phyloP scores from a whole-genome alignment of 1,140 invertebrate genomes.

The Trichomalopsis sarcophagae region DNA sequence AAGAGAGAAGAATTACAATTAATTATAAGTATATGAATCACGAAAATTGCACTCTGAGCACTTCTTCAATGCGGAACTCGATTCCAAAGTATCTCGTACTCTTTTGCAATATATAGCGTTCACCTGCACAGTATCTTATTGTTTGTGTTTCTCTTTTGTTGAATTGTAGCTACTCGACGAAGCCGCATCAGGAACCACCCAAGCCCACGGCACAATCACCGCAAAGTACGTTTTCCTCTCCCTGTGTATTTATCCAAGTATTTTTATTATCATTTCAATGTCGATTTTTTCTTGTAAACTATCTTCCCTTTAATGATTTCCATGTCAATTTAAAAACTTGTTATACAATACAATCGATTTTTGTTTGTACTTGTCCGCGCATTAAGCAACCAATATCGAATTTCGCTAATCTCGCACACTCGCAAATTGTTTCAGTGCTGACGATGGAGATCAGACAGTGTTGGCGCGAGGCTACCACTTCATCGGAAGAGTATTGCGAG shows the following conservation, averaged over 20 bases:
- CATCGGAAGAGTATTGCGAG: conserved; percentile 89
- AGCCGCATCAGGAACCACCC: conserved; percentile 66
- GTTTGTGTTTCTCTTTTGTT: conserved; percentile 74
- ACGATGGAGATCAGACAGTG: conserved; percentile 76
- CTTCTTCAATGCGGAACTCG: conserved; percentile 31
- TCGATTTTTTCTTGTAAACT: neutral
- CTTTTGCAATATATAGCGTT: conserved; percentile 45
- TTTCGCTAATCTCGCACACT: conserved; percentile 21
- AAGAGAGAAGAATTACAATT: conserved; percentile 12
- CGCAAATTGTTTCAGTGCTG: conserved; percentile 71
- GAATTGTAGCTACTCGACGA: conserved; percentile 73
- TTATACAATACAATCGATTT: neutral
- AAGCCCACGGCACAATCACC: conserved; percentile 61
- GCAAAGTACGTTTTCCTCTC: conserved; percentile 69
- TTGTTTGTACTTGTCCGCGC: neutral
- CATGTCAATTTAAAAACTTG: neutral
- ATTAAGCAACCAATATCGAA: neutral
- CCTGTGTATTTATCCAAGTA: conserved; percentile 32
- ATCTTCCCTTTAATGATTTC: neutral
- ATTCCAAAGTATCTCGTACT: conserved; percentile 26
- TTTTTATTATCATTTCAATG: neutral
- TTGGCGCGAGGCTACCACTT: conserved; percentile 86
- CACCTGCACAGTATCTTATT: conserved; percentile 75
- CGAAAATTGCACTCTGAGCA: conserved; percentile 46
- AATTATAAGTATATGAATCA: neutral